These are phyloP conservation scores for Lathronympha strigana DNA, from an alignment of 2,888 invertebrate species.

Conservation along the genomic window DNA sequence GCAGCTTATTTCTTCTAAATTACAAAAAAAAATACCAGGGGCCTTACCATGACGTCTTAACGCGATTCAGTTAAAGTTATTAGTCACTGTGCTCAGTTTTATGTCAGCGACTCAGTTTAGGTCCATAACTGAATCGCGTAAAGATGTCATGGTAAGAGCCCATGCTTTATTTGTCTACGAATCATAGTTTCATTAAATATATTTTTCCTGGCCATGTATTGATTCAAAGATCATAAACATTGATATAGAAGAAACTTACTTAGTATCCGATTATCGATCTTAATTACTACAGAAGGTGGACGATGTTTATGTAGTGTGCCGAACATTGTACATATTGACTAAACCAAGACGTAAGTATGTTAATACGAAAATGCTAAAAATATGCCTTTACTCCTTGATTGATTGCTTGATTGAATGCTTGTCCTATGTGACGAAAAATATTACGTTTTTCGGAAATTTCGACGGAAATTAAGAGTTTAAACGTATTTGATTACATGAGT, in stretches of 20 bases:
- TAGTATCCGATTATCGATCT: conserved; percentile 14
- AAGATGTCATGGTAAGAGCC: too few species aligned
- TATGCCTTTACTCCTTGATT: too few species aligned
- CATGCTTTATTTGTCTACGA: neutral
- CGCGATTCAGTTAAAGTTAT: too few species aligned
- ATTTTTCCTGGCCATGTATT: neutral
- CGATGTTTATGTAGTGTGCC: conserved; percentile 13
- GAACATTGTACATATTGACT: conserved; percentile 21
- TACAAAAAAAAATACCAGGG: conserved; percentile 5
- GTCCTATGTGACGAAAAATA: too few species aligned
- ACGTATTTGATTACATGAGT: neutral
- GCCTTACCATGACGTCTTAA: too few species aligned
- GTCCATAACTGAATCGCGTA: too few species aligned
- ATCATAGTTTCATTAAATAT: neutral
- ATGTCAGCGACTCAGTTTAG: too few species aligned
- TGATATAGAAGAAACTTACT: conserved; percentile 4
- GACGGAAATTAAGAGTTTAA: conserved; percentile 20
- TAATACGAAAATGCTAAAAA: too few species aligned
- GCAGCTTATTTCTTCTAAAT: conserved; percentile 29
- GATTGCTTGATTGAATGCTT: too few species aligned
- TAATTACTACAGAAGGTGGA: conserved; percentile 10
- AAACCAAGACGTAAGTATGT: too few species aligned
- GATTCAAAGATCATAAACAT: conserved; percentile 10
- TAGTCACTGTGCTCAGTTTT: too few species aligned
- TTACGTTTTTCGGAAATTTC: conserved; percentile 22